Conservation (phyloP, 2,888 invertebrate species). For the Ichneumon xanthorius region DNA sequence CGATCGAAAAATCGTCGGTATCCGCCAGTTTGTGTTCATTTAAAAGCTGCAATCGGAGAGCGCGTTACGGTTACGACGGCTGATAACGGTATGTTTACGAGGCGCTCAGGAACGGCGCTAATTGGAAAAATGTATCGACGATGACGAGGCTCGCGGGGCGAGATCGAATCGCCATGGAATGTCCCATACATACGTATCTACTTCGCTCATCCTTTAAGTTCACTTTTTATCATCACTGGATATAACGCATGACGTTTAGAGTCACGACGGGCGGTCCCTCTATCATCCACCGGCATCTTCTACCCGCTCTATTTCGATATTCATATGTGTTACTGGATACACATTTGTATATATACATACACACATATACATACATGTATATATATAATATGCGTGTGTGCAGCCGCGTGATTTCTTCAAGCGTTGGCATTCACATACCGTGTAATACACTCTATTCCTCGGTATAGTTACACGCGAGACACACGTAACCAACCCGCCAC, state of each 20-base stretch:
- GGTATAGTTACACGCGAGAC: constrained; percentile 18
- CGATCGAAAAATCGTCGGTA: not conserved
- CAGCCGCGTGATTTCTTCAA: constrained; percentile 31
- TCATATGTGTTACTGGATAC: constrained; percentile 16
- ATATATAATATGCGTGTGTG: not conserved
- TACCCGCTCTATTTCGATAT: constrained; percentile 35
- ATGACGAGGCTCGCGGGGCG: not conserved
- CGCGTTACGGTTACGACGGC: not conserved
- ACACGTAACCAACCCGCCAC: constrained; percentile 16
- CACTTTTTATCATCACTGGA: constrained; percentile 49
- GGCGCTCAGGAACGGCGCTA: not conserved
- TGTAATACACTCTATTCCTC: constrained; percentile 22
- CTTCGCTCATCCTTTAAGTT: constrained; percentile 40
- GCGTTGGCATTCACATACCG: constrained; percentile 19
- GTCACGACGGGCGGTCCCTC: constrained; percentile 67
- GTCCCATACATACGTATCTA: constrained; percentile 11
- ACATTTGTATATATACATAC: not conserved
- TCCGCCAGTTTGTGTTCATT: not conserved
- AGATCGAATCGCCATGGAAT: constrained; percentile 17
- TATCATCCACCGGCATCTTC: constrained; percentile 65
- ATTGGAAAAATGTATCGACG: not conserved
- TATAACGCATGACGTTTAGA: constrained; percentile 56
- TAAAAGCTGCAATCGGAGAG: not conserved
- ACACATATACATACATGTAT: not conserved
- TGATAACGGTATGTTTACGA: not conserved